Percentiles rank a stretch among this genome's conserved stretches.
Conservation (phyloP, 2,113 vertebrate genomes). For the Tragelaphus imberbis region DNA sequence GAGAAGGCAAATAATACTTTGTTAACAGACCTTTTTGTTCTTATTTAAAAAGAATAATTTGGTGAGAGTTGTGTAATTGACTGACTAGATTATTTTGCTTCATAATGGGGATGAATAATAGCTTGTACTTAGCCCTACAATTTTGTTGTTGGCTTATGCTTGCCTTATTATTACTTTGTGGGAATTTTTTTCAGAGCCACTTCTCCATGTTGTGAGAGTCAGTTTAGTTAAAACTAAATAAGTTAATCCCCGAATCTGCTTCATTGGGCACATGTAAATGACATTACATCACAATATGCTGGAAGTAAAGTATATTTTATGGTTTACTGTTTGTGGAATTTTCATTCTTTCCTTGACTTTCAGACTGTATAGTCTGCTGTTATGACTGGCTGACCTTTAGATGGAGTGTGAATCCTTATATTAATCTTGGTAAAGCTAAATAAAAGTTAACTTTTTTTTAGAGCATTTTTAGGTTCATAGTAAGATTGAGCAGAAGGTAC, state of each 20-base stretch:
- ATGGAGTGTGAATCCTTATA: background rate
- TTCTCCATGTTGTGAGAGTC: background rate
- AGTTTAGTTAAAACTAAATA: conserved; percentile 3
- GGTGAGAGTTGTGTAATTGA: background rate
- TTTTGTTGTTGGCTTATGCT: background rate
- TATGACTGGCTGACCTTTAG: background rate
- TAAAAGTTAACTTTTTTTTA: background rate
- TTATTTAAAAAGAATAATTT: background rate
- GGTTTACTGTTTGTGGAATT: background rate
- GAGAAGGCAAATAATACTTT: background rate
- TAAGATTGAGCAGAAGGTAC: background rate
- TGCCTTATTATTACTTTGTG: background rate
- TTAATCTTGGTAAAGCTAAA: background rate
- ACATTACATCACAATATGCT: background rate
- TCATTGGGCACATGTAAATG: background rate
- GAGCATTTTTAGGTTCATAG: background rate
- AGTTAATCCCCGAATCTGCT: background rate
- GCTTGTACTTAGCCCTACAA: background rate
- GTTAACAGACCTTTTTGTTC: background rate
- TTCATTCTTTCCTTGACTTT: background rate
- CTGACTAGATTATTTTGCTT: background rate
- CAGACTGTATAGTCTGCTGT: background rate
- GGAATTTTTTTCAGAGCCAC: background rate
- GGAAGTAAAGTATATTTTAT: background rate
- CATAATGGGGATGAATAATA: background rate